A percentile compares a stretch with the other conserved stretches of the same genome.
phyloP scores from a whole-genome alignment of 2,888 invertebrate genomes.

The Caradrina kadenii region DNA sequence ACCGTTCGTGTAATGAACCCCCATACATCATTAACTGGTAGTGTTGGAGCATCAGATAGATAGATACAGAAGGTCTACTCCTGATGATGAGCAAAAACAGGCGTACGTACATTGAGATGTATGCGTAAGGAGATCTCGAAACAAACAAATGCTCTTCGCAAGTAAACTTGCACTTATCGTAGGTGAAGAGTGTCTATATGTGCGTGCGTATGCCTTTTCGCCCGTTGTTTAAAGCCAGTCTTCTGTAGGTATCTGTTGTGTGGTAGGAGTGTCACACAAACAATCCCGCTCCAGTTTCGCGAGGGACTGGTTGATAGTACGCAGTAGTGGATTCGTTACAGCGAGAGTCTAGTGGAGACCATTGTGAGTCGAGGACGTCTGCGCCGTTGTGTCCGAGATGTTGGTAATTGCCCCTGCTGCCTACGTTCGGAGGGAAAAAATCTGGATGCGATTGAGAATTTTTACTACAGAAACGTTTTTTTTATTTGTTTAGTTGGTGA shows the following conservation, averaged over 20 bases:
- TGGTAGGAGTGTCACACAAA: constrained; percentile 81
- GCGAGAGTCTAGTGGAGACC: constrained; percentile 85
- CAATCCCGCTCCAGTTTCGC: constrained; percentile 87
- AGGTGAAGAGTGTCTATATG: not conserved
- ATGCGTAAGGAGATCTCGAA: not conserved
- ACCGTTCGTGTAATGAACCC: constrained; percentile 82
- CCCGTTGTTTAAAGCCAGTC: not conserved
- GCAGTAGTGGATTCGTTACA: constrained; percentile 89
- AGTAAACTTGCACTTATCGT: not conserved
- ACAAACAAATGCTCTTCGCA: not conserved
- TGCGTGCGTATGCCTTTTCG: not conserved
- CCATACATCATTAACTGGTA: constrained; percentile 87
- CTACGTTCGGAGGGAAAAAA: constrained; percentile 69
- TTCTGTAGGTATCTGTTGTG: constrained; percentile 20
- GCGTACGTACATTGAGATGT: not conserved
- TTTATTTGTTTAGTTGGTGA: constrained; percentile 15
- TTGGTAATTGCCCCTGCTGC: constrained; percentile 87
- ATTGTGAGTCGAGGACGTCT: constrained; percentile 89
- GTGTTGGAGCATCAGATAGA: constrained; percentile 58
- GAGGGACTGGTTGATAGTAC: constrained; percentile 84
- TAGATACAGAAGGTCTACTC: constrained; percentile 17
- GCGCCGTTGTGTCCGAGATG: constrained; percentile 89
- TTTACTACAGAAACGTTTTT: constrained; percentile 16
- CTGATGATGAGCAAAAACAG: not conserved
- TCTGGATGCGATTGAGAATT: constrained; percentile 69